Evolutionary conservation across 2,797 vertebrate genomes (phyloP).

Genomic region (Rhinichthys osculus): DNA sequence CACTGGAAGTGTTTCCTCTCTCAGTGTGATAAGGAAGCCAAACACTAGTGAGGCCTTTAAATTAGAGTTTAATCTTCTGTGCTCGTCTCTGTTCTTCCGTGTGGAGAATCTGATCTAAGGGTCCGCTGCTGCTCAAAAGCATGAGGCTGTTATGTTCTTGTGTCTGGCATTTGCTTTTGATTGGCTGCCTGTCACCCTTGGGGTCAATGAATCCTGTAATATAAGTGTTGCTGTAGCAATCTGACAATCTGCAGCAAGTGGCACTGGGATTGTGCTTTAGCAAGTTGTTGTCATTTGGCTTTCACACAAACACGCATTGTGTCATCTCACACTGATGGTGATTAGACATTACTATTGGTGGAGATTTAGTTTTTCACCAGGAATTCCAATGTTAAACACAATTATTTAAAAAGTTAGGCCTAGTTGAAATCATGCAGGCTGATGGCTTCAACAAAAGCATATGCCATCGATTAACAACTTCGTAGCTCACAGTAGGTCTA

Average conservation of each 20-base stretch:
- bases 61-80: conserved; percentile 46
- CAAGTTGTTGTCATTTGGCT: conserved; percentile 15
- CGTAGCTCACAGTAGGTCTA: neutral
- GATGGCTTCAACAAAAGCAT: neutral
- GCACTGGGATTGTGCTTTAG: neutral
- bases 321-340: neutral
- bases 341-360: neutral
- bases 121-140: conserved; percentile 13
- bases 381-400: neutral
- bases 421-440: neutral
- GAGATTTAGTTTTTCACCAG: neutral
- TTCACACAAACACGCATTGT: neutral
- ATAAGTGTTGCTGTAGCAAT: conserved; percentile 36
- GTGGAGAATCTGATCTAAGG: conserved; percentile 46
- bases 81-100: conserved; percentile 17
- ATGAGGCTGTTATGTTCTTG: conserved; percentile 15
- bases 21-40: conserved; percentile 33
- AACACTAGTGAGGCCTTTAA: conserved; percentile 42
- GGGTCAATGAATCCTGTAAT: conserved; percentile 40
- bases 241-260: conserved; percentile 17
- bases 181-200: conserved; percentile 13
- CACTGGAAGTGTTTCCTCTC: conserved; percentile 44
- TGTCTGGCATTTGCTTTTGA: conserved; percentile 34
- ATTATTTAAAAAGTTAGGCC: neutral
- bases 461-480: neutral